These are phyloP conservation scores for Pogonus chalceus DNA, from an alignment of 1,140 invertebrate species.

Conservation along the genomic window DNA sequence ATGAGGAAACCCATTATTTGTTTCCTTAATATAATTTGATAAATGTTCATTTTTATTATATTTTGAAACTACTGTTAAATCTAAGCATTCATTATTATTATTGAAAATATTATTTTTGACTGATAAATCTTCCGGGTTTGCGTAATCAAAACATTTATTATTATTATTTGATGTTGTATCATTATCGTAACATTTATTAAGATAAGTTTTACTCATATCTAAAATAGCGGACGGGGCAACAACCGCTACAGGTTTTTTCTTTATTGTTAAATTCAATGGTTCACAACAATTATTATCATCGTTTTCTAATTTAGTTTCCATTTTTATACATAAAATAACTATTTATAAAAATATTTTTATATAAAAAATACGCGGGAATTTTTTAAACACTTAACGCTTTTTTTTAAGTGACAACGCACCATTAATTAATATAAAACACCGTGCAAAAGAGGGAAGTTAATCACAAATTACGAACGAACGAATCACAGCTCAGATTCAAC, in stretches of 20 bases:
- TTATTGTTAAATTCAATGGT: conserved; percentile 36
- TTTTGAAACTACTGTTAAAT: conserved; percentile 2
- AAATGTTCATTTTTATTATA: conserved; percentile 1
- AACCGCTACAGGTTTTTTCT: conserved; percentile 39
- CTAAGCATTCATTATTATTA: conserved; percentile 5
- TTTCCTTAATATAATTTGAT: background rate
- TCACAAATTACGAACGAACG: conserved; percentile 6
- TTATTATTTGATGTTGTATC: conserved; percentile 14
- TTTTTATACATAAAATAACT: conserved; percentile 1
- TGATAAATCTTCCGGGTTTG: conserved; percentile 26
- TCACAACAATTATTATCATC: conserved; percentile 23
- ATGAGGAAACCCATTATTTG: background rate
- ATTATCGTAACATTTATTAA: conserved; percentile 16
- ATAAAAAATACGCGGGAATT: background rate
- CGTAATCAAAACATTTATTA: conserved; percentile 15
- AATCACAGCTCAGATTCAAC: conserved; percentile 31
- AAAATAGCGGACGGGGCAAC: conserved; percentile 32
- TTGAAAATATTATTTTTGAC: conserved; percentile 19
- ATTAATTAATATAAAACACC: conserved; percentile 7
- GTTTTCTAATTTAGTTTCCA: conserved; percentile 19
- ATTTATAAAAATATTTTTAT: background rate
- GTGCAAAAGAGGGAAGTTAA: conserved; percentile 1
- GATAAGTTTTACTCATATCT: conserved; percentile 12
- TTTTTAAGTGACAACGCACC: conserved; percentile 1
- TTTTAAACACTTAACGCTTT: background rate